Evolutionary conservation across 2,797 vertebrate genomes (phyloP).

Genomic region (Adelosebastes latens): DNA sequence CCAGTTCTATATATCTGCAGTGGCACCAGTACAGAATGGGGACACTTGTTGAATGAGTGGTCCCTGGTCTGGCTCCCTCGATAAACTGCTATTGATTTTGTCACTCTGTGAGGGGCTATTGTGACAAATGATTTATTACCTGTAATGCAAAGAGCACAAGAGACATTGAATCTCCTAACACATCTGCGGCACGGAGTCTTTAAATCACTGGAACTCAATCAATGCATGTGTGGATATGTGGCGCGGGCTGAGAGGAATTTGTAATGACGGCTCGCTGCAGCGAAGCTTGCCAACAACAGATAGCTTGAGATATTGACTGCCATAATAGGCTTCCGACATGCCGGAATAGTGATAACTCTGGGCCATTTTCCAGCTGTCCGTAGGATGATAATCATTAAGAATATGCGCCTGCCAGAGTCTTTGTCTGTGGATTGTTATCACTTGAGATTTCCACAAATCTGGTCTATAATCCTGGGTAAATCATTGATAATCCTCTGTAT

Average conservation of each 20-base stretch:
- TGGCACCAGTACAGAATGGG: conserved; percentile 6
- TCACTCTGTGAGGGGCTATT: conserved; percentile 43
- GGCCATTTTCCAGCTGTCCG: conserved; percentile 48
- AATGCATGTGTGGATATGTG: conserved; percentile 46
- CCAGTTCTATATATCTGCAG: neutral
- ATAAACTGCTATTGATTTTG: conserved; percentile 77
- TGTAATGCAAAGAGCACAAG: conserved; percentile 62
- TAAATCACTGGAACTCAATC: conserved; percentile 70
- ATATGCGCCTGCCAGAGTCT: conserved; percentile 25
- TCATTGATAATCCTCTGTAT: conserved; percentile 52
- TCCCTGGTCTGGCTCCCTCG: conserved; percentile 46
- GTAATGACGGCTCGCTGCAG: conserved; percentile 49
- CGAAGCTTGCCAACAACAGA: conserved; percentile 48
- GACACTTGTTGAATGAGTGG: conserved; percentile 23
- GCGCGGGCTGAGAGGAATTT: conserved; percentile 40
- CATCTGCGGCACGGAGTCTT: conserved; percentile 59
- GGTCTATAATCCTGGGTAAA: conserved; percentile 57
- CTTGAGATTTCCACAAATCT: conserved; percentile 51
- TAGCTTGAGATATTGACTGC: conserved; percentile 61
- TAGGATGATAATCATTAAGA: conserved; percentile 52
- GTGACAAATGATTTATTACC: conserved; percentile 75
- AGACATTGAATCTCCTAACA: conserved; percentile 64
- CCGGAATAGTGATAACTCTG: conserved; percentile 43
- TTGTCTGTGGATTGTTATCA: conserved; percentile 53
- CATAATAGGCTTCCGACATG: conserved; percentile 55